Evolutionary conservation across 2,797 vertebrate species (phyloP).

Genomic region (Pelobates cultripes): DNA sequence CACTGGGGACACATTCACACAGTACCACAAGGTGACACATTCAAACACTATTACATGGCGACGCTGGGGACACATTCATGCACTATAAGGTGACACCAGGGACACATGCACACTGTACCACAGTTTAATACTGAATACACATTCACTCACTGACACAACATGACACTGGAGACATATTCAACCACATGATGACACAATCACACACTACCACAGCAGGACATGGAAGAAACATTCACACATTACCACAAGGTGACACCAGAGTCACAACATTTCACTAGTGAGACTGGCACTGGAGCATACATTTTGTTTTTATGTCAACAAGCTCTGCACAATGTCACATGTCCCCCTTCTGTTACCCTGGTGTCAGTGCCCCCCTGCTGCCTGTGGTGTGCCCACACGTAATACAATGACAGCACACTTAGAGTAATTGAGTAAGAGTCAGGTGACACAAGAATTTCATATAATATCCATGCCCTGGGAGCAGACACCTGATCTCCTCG

Average conservation of each 20-base stretch:
- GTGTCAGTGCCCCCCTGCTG: constrained; percentile 1
- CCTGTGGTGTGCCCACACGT: constrained; percentile 27
- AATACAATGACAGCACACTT: constrained; percentile 66
- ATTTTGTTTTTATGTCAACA: neutral
- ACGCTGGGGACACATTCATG: too few relatives aligned
- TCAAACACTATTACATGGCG: neutral
- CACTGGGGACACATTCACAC: too few relatives aligned
- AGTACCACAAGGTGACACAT: neutral
- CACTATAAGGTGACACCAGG: neutral
- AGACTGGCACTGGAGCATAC: neutral
- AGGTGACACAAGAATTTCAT: constrained; percentile 63
- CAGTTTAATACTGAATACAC: neutral
- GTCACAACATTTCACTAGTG: neutral
- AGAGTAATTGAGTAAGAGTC: constrained; percentile 68
- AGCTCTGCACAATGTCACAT: neutral
- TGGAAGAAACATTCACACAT: neutral
- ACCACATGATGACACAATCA: neutral
- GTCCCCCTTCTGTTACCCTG: neutral
- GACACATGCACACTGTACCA: too few relatives aligned
- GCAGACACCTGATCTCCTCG: constrained; percentile 41
- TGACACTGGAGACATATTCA: neutral
- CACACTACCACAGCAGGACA: neutral
- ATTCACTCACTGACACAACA: neutral
- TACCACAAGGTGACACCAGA: constrained; percentile 19
- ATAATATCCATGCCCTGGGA: constrained; percentile 58